phyloP scores from a whole-genome alignment of 92 coral and sea anemone species.

The Bergia puertoricense region DNA sequence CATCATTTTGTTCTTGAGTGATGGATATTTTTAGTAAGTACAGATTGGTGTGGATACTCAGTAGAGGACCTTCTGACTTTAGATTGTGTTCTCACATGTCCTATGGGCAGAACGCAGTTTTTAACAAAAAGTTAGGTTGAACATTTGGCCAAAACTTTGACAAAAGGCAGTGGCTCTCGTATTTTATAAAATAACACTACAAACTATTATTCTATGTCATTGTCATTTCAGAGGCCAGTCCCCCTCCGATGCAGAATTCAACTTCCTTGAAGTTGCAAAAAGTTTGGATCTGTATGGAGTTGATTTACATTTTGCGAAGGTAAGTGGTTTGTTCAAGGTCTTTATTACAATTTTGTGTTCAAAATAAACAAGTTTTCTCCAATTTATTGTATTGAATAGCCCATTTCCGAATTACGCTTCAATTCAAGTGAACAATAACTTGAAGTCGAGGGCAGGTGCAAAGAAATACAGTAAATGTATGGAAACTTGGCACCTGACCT shows the following conservation, averaged over 20 bases:
- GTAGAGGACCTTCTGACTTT: too few relatives aligned
- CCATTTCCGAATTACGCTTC: too few relatives aligned
- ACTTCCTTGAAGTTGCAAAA: constrained; percentile 92
- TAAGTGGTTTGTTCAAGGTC: constrained; percentile 5
- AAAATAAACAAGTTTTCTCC: not conserved
- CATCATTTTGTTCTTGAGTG: too few relatives aligned
- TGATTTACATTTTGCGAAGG: constrained; percentile 94
- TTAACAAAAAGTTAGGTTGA: too few relatives aligned
- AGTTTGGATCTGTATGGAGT: constrained; percentile 93
- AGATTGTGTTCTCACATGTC: too few relatives aligned
- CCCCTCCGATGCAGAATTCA: constrained; percentile 96
- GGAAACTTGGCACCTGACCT: too few relatives aligned
- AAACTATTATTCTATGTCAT: not conserved
- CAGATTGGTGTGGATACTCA: too few relatives aligned
- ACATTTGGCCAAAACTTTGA: not conserved
- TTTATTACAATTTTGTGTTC: not conserved
- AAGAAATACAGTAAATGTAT: too few relatives aligned
- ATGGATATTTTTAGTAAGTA: too few relatives aligned
- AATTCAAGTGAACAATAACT: too few relatives aligned
- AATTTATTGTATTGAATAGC: not conserved
- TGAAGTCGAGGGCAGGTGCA: too few relatives aligned
- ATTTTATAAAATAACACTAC: not conserved
- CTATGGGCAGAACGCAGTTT: too few relatives aligned
- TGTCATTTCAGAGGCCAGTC: constrained; percentile 79
- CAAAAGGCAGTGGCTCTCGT: not conserved